Conservation (phyloP, 2,113 vertebrate species). For the Onychorhynchus coronatus region DNA sequence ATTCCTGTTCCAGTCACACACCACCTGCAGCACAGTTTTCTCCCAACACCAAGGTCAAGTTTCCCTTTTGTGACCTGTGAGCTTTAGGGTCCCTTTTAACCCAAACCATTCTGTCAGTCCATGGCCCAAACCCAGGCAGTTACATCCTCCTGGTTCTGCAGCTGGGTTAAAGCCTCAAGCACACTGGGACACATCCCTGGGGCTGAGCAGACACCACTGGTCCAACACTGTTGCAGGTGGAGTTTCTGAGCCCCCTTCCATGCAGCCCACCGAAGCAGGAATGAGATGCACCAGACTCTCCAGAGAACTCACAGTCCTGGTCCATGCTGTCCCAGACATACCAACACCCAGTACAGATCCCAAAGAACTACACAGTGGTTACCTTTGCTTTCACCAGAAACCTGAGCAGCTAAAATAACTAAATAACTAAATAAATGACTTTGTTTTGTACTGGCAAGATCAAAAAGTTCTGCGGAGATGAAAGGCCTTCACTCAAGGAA, state of each 20-base stretch:
- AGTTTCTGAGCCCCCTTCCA: background rate
- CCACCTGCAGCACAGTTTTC: too few relatives aligned
- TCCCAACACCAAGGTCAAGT: rapidly evolving
- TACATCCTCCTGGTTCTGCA: background rate
- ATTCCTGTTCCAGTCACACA: background rate
- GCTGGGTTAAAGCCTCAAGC: too few relatives aligned
- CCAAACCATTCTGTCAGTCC: background rate
- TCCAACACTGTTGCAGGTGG: rapidly evolving
- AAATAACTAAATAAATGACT: too few relatives aligned
- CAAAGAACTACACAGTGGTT: background rate
- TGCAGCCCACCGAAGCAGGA: background rate
- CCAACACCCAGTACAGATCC: background rate
- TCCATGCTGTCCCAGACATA: background rate
- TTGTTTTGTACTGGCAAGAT: background rate
- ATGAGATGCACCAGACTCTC: rapidly evolving
- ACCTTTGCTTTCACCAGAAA: background rate
- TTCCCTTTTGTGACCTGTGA: background rate
- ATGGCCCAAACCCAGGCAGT: background rate
- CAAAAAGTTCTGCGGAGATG: background rate
- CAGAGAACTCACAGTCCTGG: background rate
- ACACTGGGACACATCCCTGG: background rate
- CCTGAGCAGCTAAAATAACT: background rate
- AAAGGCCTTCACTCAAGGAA: background rate
- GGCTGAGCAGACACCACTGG: rapidly evolving
- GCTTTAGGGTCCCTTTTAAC: background rate